Conservation (phyloP, 2,888 invertebrate species). For the Luperina testacea region DNA sequence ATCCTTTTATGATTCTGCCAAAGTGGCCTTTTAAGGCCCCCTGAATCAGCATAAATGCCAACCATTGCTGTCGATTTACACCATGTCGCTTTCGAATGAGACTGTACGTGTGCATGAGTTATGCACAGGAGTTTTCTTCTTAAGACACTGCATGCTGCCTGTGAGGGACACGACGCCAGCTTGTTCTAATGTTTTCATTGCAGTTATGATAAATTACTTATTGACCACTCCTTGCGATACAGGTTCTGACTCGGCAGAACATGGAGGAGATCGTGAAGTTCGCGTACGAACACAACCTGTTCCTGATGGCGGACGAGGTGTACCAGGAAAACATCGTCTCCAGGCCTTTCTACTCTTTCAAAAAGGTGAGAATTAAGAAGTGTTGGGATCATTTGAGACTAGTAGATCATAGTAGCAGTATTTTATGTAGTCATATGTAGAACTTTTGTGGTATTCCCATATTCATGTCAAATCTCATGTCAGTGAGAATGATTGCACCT, state of each 20-base stretch:
- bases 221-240: slow-evolving; percentile 7
- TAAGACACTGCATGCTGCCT: neutral
- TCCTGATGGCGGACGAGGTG: slow-evolving; percentile 97
- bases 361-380: slow-evolving; percentile 90
- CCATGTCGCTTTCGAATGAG: neutral
- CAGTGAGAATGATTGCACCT: neutral
- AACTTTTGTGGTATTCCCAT: neutral
- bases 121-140: neutral
- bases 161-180: neutral
- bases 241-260: slow-evolving; percentile 95
- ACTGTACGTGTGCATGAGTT: neutral
- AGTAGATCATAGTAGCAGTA: too few relatives aligned
- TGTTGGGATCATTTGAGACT: neutral
- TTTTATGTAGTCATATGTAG: neutral
- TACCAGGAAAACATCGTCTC: slow-evolving; percentile 98
- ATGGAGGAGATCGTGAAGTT: slow-evolving; percentile 97
- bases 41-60: neutral
- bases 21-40: too few relatives aligned
- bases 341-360: slow-evolving; percentile 97
- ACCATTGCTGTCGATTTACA: neutral
- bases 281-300: slow-evolving; percentile 95
- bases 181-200: neutral
- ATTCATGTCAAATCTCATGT: neutral
- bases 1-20: too few relatives aligned
- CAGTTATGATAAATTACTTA: neutral